Conservation (phyloP, 2,113 vertebrate species). For the Caretta caretta region DNA sequence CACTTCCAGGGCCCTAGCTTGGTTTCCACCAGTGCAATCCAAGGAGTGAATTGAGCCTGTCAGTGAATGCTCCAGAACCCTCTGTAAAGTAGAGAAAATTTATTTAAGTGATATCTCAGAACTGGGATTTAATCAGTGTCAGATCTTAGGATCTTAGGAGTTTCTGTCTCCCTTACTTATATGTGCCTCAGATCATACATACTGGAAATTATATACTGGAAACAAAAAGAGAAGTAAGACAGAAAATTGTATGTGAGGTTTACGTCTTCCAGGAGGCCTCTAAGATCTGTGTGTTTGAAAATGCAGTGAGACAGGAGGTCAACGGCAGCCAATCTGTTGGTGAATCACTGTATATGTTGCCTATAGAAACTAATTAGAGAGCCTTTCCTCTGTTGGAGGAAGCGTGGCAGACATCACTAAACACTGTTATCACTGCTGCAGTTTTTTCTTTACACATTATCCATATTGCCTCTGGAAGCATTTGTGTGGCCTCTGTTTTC, state of each 20-base stretch:
- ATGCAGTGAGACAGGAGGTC: not conserved
- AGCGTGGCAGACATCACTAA: slow-evolving; percentile 4
- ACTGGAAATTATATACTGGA: not conserved
- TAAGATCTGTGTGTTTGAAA: not conserved
- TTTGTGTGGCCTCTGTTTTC: slow-evolving; percentile 39
- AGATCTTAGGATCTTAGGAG: not conserved
- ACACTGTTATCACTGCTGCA: not conserved
- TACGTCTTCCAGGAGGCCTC: not conserved
- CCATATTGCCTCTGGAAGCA: slow-evolving; percentile 39
- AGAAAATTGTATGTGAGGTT: not conserved
- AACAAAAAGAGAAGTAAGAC: not conserved
- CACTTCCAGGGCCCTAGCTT: not conserved
- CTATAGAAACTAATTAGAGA: slow-evolving; percentile 12
- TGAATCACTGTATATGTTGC: not conserved
- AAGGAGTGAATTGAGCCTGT: not conserved
- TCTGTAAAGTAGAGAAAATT: not conserved
- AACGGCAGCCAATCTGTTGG: not conserved
- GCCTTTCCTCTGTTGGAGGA: not conserved
- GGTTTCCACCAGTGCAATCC: not conserved
- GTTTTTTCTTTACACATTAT: slow-evolving; percentile 45
- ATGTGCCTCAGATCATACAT: not conserved
- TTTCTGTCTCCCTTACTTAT: not conserved
- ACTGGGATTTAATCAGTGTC: not conserved
- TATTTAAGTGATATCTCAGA: not conserved
- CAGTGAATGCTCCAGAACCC: not conserved